Conservation (phyloP, 2,888 invertebrate genomes). For the Drosophila rubida region DNA sequence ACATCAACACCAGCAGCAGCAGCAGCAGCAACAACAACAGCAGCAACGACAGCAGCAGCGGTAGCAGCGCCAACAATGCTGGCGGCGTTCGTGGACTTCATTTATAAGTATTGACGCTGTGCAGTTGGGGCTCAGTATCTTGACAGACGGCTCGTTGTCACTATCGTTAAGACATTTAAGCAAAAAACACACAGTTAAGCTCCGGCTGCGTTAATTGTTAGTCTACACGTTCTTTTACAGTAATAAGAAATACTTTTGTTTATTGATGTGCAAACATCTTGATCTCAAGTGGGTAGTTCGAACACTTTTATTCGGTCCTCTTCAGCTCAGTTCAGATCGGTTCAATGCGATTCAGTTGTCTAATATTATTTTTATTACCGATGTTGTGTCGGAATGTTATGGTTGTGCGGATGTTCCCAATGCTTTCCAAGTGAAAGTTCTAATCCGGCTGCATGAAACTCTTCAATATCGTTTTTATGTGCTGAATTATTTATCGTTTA, state of each 20-base stretch:
- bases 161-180: slow-evolving; percentile 30
- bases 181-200: neutral
- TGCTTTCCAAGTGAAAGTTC: slow-evolving; percentile 71
- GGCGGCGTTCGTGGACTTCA: slow-evolving; percentile 24
- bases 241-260: slow-evolving; percentile 30
- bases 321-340: neutral
- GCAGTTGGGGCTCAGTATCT: slow-evolving; percentile 58
- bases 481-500: slow-evolving; percentile 53
- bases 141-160: slow-evolving; percentile 53
- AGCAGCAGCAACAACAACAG: neutral
- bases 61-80: neutral
- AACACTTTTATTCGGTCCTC: neutral
- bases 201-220: slow-evolving; percentile 45
- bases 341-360: neutral
- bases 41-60: neutral
- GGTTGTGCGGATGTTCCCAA: slow-evolving; percentile 11
- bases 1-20: slow-evolving; percentile 3
- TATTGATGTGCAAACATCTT: slow-evolving; percentile 29
- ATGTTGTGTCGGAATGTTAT: slow-evolving; percentile 3
- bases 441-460: slow-evolving; percentile 66
- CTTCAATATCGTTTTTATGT: slow-evolving; percentile 38
- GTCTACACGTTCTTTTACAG: slow-evolving; percentile 43
- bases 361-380: neutral
- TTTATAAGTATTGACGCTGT: slow-evolving; percentile 47
- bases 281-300: slow-evolving; percentile 21